Conservation (phyloP, 2,888 invertebrate species). For the Chrysomela aeneicollis region DNA sequence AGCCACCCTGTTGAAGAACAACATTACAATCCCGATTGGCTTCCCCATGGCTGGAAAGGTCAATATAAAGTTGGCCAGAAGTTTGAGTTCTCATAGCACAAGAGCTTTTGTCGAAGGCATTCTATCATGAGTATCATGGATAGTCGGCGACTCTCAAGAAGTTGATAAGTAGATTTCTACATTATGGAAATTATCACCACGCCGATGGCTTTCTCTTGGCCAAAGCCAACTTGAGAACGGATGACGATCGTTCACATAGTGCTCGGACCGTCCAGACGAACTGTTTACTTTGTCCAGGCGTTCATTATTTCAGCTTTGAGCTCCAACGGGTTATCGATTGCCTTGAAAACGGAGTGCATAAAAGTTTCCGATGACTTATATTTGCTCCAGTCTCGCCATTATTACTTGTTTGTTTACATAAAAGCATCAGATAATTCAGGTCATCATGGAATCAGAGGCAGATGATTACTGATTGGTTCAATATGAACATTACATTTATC, state of each 20-base stretch:
- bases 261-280: constrained; percentile 30
- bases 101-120: no score
- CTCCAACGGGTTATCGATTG: constrained; percentile 15
- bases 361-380: neutral
- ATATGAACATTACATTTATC: no score
- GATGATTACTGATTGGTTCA: no score
- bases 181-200: neutral
- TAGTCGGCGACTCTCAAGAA: no score
- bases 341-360: neutral
- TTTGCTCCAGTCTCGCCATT: neutral
- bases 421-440: neutral
- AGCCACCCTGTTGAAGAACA: no score
- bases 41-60: no score
- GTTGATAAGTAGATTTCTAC: neutral
- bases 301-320: constrained; percentile 37
- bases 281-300: constrained; percentile 41
- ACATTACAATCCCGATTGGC: no score
- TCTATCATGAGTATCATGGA: no score
- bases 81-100: no score
- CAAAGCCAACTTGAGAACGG: neutral
- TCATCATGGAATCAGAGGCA: neutral
- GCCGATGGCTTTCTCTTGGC: neutral
- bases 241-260: neutral
- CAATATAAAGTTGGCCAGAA: no score
- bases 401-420: neutral